Conservation (phyloP, 1,140 invertebrate species). For the Pseudomyrmex sp. region DNA sequence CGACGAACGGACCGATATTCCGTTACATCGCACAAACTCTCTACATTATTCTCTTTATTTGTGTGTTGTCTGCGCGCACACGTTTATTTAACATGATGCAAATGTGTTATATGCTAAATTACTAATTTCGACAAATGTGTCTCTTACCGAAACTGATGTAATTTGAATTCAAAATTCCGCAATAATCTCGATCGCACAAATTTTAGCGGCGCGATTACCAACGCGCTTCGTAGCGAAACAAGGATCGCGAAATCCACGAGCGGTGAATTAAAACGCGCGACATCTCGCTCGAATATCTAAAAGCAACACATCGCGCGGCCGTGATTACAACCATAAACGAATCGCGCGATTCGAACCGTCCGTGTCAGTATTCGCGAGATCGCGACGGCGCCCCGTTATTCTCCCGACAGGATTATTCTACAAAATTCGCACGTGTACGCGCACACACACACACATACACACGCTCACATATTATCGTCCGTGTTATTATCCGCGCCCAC, state of each 20-base stretch:
- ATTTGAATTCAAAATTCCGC: background rate
- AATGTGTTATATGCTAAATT: too few relatives aligned
- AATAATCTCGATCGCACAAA: background rate
- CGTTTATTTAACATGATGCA: too few relatives aligned
- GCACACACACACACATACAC: too few relatives aligned
- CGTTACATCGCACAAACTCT: background rate
- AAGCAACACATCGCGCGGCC: conserved; percentile 33
- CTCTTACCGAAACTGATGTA: too few relatives aligned
- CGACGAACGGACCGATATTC: conserved; percentile 1
- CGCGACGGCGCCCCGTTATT: conserved; percentile 32
- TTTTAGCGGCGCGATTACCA: background rate
- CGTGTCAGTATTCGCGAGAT: conserved; percentile 16
- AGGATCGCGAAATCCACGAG: background rate
- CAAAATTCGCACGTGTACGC: conserved; percentile 45
- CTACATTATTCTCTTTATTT: background rate
- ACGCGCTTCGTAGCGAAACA: background rate
- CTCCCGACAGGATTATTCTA: conserved; percentile 51
- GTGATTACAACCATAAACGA: conserved; percentile 46
- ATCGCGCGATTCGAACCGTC: conserved; percentile 38
- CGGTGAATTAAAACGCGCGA: conserved; percentile 44
- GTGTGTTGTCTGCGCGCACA: too few relatives aligned
- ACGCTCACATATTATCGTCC: background rate
- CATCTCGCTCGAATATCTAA: conserved; percentile 49
- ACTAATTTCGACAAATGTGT: too few relatives aligned
- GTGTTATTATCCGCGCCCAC: conserved; percentile 44